Conservation (phyloP, 2,888 invertebrate species). For the Megaustenia siamemsis region DNA sequence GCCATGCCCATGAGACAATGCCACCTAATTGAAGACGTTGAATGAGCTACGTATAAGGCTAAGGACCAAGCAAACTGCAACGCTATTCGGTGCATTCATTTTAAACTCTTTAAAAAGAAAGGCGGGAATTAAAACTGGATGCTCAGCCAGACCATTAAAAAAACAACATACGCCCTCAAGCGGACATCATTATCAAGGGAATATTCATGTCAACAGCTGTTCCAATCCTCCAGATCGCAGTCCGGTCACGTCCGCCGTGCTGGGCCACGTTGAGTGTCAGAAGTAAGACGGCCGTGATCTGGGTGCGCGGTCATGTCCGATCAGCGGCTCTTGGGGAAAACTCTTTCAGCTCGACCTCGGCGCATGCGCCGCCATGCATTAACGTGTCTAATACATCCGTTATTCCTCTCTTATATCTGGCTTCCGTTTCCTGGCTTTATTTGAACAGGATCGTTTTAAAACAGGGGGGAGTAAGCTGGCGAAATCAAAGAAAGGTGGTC, state of each 20-base stretch:
- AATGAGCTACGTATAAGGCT: too few relatives aligned
- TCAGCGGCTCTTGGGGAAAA: constrained; percentile 4
- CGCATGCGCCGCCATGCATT: constrained; percentile 44
- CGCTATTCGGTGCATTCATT: constrained; percentile 1
- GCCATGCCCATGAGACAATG: too few relatives aligned
- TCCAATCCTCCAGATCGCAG: constrained; percentile 41
- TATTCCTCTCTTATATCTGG: neutral
- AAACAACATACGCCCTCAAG: constrained; percentile 47
- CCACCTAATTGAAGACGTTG: too few relatives aligned
- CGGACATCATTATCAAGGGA: constrained; percentile 48
- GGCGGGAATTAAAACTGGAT: constrained; percentile 4
- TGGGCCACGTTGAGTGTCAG: constrained; percentile 42
- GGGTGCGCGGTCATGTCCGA: constrained; percentile 39
- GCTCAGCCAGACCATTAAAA: constrained; percentile 31
- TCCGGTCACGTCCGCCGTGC: constrained; percentile 47
- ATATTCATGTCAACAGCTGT: constrained; percentile 53
- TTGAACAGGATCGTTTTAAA: neutral
- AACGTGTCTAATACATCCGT: constrained; percentile 22
- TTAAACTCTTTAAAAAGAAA: neutral
- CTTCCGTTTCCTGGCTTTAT: neutral
- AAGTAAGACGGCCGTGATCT: constrained; percentile 13
- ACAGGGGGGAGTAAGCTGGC: constrained; percentile 7
- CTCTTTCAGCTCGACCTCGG: neutral
- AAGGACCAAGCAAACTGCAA: too few relatives aligned
- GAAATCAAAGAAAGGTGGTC: too few relatives aligned